phyloP scores from a whole-genome alignment of 2,888 invertebrate genomes.

The Chloromyia formosa region DNA sequence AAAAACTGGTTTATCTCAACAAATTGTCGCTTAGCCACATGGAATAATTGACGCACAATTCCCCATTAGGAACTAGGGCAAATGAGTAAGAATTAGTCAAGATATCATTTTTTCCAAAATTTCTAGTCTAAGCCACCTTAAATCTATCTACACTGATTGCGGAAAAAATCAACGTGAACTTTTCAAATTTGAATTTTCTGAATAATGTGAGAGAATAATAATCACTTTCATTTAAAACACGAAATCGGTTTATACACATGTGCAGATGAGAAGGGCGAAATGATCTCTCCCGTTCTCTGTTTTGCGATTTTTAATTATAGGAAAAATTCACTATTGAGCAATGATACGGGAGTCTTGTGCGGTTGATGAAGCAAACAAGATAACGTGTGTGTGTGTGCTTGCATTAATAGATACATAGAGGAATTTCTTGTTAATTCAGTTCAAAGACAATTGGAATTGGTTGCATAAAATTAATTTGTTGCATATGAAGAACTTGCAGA shows the following conservation, averaged over 20 bases:
- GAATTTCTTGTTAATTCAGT: background rate
- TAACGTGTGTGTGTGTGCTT: slow-evolving; percentile 20
- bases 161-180: background rate
- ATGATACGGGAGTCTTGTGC: background rate
- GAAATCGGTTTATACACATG: background rate
- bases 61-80: no score
- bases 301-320: slow-evolving; percentile 47
- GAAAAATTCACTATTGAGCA: slow-evolving; percentile 41
- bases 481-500: slow-evolving; percentile 29
- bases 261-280: slow-evolving; percentile 17
- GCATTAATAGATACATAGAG: background rate
- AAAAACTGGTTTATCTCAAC: no score
- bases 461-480: slow-evolving; percentile 46
- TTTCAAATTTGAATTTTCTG: slow-evolving; percentile 36
- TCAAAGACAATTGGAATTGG: slow-evolving; percentile 46
- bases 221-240: slow-evolving; percentile 22
- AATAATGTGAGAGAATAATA: slow-evolving; percentile 46
- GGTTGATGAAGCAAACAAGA: background rate
- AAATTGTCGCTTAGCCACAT: no score
- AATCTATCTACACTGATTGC: no score
- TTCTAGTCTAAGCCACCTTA: no score
- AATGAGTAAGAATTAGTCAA: no score
- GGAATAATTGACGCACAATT: no score
- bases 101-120: no score
- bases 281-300: background rate